phyloP scores from a whole-genome alignment of 1,140 invertebrate species.

The Plectus sambesii region DNA sequence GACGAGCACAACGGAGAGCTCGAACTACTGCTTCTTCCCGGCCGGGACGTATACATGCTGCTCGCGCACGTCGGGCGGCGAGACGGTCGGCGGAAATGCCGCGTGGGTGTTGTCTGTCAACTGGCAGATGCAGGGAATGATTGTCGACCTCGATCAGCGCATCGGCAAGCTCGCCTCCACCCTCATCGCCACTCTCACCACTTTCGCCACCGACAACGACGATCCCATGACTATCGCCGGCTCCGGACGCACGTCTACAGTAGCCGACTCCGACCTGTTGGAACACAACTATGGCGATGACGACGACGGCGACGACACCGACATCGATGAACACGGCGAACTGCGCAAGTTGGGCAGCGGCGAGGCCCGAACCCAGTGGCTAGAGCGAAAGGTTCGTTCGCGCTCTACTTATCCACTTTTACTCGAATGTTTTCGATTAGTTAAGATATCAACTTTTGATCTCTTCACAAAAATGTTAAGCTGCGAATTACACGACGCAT shows the following conservation, averaged over 20 bases:
- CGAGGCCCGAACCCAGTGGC: constrained; percentile 27
- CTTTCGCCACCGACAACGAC: constrained; percentile 67
- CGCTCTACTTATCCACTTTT: no score
- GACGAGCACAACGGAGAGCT: constrained; percentile 21
- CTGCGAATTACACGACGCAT: not conserved
- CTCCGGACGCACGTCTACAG: constrained; percentile 21
- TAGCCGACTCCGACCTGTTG: constrained; percentile 30
- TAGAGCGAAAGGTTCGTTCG: constrained; percentile 29
- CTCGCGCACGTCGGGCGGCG: constrained; percentile 29
- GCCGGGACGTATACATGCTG: constrained; percentile 37
- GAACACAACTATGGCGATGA: constrained; percentile 26
- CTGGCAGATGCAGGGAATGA: constrained; percentile 90
- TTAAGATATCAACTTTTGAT: no score
- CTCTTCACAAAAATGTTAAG: no score
- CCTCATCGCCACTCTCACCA: constrained; percentile 82
- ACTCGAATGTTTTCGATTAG: no score
- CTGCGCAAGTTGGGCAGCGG: constrained; percentile 17
- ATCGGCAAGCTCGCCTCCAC: constrained; percentile 79
- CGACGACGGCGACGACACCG: constrained; percentile 24
- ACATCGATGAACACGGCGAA: constrained; percentile 30
- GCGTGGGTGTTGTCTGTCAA: constrained; percentile 96
- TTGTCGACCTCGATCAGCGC: constrained; percentile 35
- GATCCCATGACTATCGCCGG: constrained; percentile 58
- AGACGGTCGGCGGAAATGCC: constrained; percentile 57
- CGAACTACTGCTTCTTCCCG: constrained; percentile 41